These are phyloP conservation scores for Sicus ferrugineus DNA, from an alignment of 2,888 invertebrate genomes.

Conservation along the genomic window DNA sequence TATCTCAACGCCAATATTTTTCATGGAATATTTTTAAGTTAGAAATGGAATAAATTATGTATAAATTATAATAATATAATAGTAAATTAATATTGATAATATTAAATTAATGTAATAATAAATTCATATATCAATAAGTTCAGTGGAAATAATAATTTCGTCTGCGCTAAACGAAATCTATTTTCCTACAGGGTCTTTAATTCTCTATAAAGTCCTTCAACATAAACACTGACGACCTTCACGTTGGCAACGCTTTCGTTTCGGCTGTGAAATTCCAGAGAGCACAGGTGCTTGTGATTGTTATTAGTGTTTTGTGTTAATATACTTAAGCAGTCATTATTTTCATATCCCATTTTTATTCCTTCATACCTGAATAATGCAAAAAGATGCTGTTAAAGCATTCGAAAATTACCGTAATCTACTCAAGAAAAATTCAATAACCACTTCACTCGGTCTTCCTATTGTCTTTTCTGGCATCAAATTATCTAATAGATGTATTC, in stretches of 20 bases:
- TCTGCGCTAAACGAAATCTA: too few species aligned
- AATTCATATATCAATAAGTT: too few species aligned
- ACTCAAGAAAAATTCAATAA: slow-evolving; percentile 2
- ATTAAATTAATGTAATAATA: too few species aligned
- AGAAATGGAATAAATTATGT: too few species aligned
- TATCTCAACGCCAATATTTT: too few species aligned
- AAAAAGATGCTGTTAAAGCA: slow-evolving; percentile 10
- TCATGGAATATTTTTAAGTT: too few species aligned
- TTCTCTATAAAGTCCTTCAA: neutral
- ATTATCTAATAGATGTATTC: slow-evolving; percentile 23
- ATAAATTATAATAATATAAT: too few species aligned
- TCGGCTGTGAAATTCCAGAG: neutral
- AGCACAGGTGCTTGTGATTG: neutral
- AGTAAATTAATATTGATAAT: too few species aligned
- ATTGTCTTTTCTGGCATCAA: neutral
- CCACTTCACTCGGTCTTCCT: neutral
- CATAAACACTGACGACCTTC: neutral
- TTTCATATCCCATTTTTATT: neutral
- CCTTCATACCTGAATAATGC: neutral
- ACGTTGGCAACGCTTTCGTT: neutral
- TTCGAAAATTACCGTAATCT: slow-evolving; percentile 10
- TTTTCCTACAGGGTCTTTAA: neutral
- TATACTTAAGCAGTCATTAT: neutral
- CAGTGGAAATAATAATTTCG: too few species aligned
- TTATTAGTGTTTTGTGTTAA: neutral